Base-by-base conservation (phyloP, 2,888 invertebrate genomes). In the Lacanobia oleracea region DNA sequence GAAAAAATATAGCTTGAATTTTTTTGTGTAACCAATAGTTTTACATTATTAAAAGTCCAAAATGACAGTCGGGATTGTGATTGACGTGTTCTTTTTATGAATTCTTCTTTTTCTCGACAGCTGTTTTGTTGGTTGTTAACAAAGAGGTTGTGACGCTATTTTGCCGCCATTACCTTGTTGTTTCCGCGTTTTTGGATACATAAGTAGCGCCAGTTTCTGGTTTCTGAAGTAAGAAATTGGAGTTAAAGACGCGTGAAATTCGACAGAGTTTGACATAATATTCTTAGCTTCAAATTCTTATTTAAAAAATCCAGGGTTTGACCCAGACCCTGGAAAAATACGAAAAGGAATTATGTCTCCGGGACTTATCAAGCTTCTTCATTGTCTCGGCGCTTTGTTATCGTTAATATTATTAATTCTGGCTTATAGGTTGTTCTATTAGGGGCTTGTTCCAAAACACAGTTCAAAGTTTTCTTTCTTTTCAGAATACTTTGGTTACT, bases 401-500 rank as follows among this genome's bases (percentile, higher is more conserved):
- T 40, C 40, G 45, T 45, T 16, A 7, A 51, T 6, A 16, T 16
- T 21, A 21, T 51, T 3, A 9, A 37, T 63, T 23, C 8, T 40
- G 18, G 16, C 7, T 43, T 43, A 43, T 9, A 23, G 9, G 40
- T 14, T 23, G 2, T 12, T 27, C 2, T 27, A 27, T n/a, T n/a
- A n/a, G n/a, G n/a, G 3, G 50, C n/a, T 27, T 50, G 18, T 10
- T 1, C 2, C 16, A 40, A 37, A 67, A 23, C 12, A 12, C 3
- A 53, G 37, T 37, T n/a, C n/a, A n/a, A 57, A 59, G 2, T n/a
- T 0, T 63, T 67, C 53, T 71, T 45, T 53, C 9, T 50, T 69
- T 82, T 43, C 78, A 83, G 85, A 43, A 1, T 93, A 1, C 87
- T 95, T 0, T 96, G 96, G 96, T 86, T 94, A 6, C 45, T 88